These are phyloP conservation scores for Synanceia verrucosa DNA, from an alignment of 2,797 vertebrate species.

Conservation along the genomic window DNA sequence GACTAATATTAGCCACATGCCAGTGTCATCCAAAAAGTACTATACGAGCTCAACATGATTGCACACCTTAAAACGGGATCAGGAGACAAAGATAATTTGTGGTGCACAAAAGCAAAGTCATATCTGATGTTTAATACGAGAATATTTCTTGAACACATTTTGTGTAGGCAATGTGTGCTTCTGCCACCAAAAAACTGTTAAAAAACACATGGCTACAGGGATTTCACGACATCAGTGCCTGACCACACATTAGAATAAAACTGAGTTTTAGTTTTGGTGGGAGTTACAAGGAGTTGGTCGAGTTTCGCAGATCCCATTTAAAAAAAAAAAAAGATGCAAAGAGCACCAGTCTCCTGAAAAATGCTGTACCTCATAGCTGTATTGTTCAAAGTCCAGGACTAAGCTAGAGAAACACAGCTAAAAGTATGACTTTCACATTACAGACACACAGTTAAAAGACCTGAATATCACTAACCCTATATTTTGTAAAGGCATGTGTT, in stretches of 20 bases:
- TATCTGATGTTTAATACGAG: background rate
- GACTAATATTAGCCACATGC: background rate
- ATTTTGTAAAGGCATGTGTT: conserved; percentile 95
- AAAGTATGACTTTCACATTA: conserved; percentile 70
- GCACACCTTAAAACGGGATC: background rate
- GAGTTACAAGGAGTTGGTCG: background rate
- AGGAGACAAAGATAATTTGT: background rate
- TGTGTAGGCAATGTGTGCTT: background rate
- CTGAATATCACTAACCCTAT: conserved; percentile 93
- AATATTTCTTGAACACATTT: background rate
- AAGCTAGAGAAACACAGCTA: conserved; percentile 59
- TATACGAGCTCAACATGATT: background rate
- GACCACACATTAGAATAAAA: too few species aligned
- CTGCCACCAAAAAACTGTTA: background rate
- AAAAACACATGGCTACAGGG: background rate
- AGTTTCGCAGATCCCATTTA: conserved; percentile 16
- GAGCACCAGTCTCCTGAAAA: conserved; percentile 33
- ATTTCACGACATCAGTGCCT: background rate
- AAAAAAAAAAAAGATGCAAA: conserved; percentile 27
- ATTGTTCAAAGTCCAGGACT: conserved; percentile 46
- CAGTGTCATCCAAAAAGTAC: background rate
- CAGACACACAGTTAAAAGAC: conserved; percentile 93
- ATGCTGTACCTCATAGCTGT: conserved; percentile 12
- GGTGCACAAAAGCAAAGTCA: background rate
- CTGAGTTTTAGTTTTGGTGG: too few species aligned